Base-by-base conservation (phyloP, 2,888 invertebrate genomes). In the Tetropium fuscum region DNA sequence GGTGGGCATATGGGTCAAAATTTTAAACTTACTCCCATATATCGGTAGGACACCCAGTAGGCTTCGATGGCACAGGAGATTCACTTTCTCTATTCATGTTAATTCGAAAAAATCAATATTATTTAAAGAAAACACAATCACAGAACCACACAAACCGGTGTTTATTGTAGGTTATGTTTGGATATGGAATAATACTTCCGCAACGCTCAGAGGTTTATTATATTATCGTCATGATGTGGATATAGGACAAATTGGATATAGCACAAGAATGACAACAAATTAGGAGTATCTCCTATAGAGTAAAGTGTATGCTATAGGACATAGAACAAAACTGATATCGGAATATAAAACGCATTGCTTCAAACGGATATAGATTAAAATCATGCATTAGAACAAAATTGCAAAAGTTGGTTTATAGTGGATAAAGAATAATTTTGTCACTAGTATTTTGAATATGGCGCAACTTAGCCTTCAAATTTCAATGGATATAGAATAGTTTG, bases 341-440 rank as follows among this genome's bases (percentile, higher is more conserved):
- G 15, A 36, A 36, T 36, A 40, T 27, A 7, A 40, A 40, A 40
- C 18, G 20, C 19, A n/a, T 3, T 19, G 40, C 1, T 19, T 40
- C 10, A 4, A 40, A 20, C 40, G 40, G 19, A 40, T 19, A 40
- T 19, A 40, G 40, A 40, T 19, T n/a, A 40, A 40, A 40, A 19
- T 40, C 1, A 36, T 36, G 7, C 13, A 13, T 15, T 36, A 13
- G 36, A 13, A 13, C 15, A 36, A 36, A 36, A 36, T 36, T 36
- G 15, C 7, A 36, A 36, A 36, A 13, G 36, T 36, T 36, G 36
- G 27, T 27, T 27, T 27, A n/a, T 27, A 2, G 27, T 7, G 34
- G 40, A 40, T 40, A 40, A 19, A 40, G 40, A 19, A 8, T 40
- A 40, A 40, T 19, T 18, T 40, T 40, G 40, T 40, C 40, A 40